Conservation (phyloP, 2,888 invertebrate species). For the Plagodis dolabraria region DNA sequence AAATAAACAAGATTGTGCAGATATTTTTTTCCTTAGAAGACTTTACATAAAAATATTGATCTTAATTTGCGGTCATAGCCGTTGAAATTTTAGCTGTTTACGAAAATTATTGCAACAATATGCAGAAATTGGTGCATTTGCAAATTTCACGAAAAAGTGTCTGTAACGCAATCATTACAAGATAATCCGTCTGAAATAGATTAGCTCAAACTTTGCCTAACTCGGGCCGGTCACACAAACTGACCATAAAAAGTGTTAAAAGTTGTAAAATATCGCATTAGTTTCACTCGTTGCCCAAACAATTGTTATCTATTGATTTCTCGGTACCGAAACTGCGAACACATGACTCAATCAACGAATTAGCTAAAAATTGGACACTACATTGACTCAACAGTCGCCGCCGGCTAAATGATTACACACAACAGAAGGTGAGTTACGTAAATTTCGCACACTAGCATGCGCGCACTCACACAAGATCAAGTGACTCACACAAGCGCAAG, state of each 20-base stretch:
- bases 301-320: slow-evolving; percentile 39
- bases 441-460: slow-evolving; percentile 63
- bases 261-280: slow-evolving; percentile 19
- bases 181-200: slow-evolving; percentile 31
- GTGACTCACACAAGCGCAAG: slow-evolving; percentile 27
- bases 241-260: slow-evolving; percentile 29
- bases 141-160: slow-evolving; percentile 27
- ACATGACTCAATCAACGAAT: slow-evolving; percentile 79
- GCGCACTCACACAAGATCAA: slow-evolving; percentile 50
- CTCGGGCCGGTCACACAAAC: slow-evolving; percentile 15
- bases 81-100: slow-evolving; percentile 23
- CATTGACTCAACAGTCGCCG: slow-evolving; percentile 71
- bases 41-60: too few relatives aligned
- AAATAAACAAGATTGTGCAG: neutral
- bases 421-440: slow-evolving; percentile 74
- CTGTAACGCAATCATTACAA: slow-evolving; percentile 26
- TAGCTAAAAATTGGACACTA: slow-evolving; percentile 72
- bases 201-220: slow-evolving; percentile 24
- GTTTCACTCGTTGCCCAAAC: slow-evolving; percentile 19
- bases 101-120: slow-evolving; percentile 35
- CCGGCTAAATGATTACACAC: slow-evolving; percentile 73
- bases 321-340: slow-evolving; percentile 59
- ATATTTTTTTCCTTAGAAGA: too few relatives aligned
- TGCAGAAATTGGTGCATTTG: slow-evolving; percentile 34
- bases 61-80: slow-evolving; percentile 1